Evolutionary conservation across 1,140 invertebrate genomes (phyloP), one percentile per base, ranked within the genome.

Genomic region (Panagrolaimus sp.): DNA sequence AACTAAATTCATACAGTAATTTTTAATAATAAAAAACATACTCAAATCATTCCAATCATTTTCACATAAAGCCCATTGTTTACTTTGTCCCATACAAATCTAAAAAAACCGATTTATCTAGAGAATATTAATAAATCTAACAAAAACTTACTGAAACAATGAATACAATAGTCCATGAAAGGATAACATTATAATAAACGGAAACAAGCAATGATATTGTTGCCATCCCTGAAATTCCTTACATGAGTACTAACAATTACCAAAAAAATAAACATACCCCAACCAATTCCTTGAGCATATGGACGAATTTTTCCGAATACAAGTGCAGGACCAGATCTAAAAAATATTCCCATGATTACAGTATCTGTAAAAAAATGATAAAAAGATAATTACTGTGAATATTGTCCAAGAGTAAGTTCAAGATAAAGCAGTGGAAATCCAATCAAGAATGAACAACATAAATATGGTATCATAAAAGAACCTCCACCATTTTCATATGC

Each of bases 31-130:
- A 44, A 44, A n/a, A 9, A 21, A 72, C 55, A 65, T 46, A 75
- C 73, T 78, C 45, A 66, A 55, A 43, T 76, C 74, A 46, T 76
- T 76, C 44, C 48, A 77, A 15, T 63, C 17, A 43, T 76, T 76
- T 17, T n/a, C 66, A 45, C 74, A 76, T 8, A 72, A 75, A 3
- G 70, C 43, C 32, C 75, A 77, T 26, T 75, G 38, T 38, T 15
- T 24, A 17, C 69, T 12, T 12, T 67, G 43, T 7, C 74, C 74
- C 1, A 55, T 68, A 15, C 78, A 24, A 55, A 76, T 78, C 64
- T 65, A 75, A 45, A 73, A 72, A 24, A 76, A n/a, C 44, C 65
- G 77, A 15, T 74, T 69, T 5, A 79, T 62, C 12, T 65, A 58
- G 68, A 47, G 76, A 15, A 28, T 65, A 24, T 78, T 72, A 17